Base-by-base conservation (phyloP, 2,797 vertebrate species). In the Eutrigla gurnardus region DNA sequence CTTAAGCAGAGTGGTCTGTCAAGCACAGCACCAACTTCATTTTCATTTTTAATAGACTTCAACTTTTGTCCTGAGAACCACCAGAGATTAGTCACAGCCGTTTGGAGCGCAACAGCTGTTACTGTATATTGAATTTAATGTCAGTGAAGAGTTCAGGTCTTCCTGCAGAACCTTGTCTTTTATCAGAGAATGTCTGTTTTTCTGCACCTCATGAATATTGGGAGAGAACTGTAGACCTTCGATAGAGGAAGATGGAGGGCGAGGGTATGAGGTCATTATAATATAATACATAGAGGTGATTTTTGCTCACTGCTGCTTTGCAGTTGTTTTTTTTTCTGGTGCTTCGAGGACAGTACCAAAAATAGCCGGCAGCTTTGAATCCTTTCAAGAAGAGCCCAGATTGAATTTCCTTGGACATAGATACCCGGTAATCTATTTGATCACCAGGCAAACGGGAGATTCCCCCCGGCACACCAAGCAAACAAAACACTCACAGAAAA, bases 11-110 rank as follows among this genome's bases (percentile, higher is more conserved):
- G 73, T n/a, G 59, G 59, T 59, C 78, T 79, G 80, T 86, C 83
- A 87, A 78, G 79, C 82, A 78, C 14, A 72, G 75, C 81, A 40
- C 75, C 17, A 60, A 75, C 74, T 77, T 85, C 35, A 87, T 88
- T 88, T 88, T 57, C 85, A 86, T 75, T 86, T 85, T 36, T 73
- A 72, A 78, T 81, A 58, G 61, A 78, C 42, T 62, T 79, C 1
- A 57, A 25, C 25, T 25, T 70, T 88, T 76, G 79, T 82, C 80
- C 82, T 64, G 75, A 74, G 64, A 84, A 70, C 33, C 73, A 74
- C 60, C 61, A 46, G 71, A 85, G 89, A 78, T 82, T 70, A 78
- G 72, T 73, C 59, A 32, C 76, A 75, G 70, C 61, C 65, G 53
- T 43, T 12, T 57, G 57, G 63, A 72, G 13, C 46, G 59, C 46